Conservation (phyloP, 2,113 vertebrate species). For the Rafetus swinhoei region DNA sequence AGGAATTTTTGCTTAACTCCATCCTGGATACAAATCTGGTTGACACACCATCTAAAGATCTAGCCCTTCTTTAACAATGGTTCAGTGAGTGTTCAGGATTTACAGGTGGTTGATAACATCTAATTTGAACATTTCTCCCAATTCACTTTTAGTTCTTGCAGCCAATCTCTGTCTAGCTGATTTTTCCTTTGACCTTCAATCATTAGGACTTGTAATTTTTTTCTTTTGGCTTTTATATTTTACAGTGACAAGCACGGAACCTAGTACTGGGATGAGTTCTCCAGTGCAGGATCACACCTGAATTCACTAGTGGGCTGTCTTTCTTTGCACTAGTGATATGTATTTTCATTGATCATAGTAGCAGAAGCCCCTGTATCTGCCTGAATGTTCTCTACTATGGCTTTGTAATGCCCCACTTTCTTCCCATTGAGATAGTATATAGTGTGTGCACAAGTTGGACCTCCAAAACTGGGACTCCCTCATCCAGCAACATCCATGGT, state of each 20-base stretch:
- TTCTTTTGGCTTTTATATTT: conserved; percentile 2
- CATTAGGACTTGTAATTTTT: not conserved
- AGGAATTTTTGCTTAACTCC: not conserved
- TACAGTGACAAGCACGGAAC: not conserved
- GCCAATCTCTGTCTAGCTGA: not conserved
- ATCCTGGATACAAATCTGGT: not conserved
- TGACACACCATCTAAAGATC: not conserved
- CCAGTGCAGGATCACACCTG: no score
- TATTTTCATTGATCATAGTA: no score
- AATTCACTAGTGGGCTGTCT: no score
- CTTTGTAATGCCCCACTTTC: no score
- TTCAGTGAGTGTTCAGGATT: not conserved
- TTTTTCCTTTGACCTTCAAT: not conserved
- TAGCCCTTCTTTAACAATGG: not conserved
- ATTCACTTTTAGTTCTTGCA: not conserved
- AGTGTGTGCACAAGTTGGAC: no score
- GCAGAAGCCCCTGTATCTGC: no score
- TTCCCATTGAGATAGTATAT: no score
- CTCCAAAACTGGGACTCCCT: no score
- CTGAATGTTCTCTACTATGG: no score
- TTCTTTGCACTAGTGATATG: no score
- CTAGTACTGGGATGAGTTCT: not conserved
- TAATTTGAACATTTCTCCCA: not conserved
- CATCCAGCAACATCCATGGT: no score
- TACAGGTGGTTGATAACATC: not conserved